Evolutionary conservation across 1,140 invertebrate genomes (phyloP).

Genomic region (Caenorhabditis elegans): WBcel235 BX284605.5:20691501-20692000

Average conservation of each 20-base stretch:
- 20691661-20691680: neutral
- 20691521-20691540: constrained; percentile 16
- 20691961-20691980: no score
- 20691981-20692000: no score
- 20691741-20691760: neutral
- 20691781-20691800: neutral
- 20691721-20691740: neutral
- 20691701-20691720: neutral
- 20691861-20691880: no score
- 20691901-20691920: no score
- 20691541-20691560: constrained; percentile 47
- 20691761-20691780: neutral
- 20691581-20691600: no score
- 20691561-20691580: constrained; percentile 34
- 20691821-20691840: no score
- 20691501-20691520: neutral
- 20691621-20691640: neutral
- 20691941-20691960: no score
- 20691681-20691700: neutral
- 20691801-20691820: neutral
- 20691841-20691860: no score
- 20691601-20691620: no score
- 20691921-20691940: no score
- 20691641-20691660: neutral
- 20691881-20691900: no score